A percentile compares a stretch with the other conserved stretches of the same genome.
Conservation (phyloP, 2,797 vertebrate species). For the Aratinga solstitialis region DNA sequence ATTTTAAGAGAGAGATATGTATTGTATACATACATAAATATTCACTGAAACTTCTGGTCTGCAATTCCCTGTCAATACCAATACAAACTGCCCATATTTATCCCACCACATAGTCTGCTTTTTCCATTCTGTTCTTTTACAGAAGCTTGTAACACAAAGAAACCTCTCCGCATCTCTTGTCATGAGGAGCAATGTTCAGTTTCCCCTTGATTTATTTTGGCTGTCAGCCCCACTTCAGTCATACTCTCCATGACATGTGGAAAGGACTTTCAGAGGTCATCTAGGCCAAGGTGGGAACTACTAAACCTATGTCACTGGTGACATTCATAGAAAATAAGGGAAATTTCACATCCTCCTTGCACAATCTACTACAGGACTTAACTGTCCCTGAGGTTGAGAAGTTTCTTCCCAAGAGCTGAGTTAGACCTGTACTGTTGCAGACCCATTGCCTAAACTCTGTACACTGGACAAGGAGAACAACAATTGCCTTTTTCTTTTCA, state of each 20-base stretch:
- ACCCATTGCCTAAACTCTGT: neutral
- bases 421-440: neutral
- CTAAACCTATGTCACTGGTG: neutral
- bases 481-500: neutral
- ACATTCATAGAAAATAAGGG: neutral
- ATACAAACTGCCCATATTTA: neutral
- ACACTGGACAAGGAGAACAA: neutral
- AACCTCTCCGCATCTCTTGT: neutral
- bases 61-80: neutral
- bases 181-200: neutral
- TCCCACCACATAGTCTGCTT: neutral
- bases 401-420: neutral
- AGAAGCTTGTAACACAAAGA: neutral
- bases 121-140: neutral
- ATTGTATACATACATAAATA: neutral
- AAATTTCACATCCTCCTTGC: neutral
- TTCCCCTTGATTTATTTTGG: neutral
- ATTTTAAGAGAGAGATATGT: neutral
- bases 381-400: neutral
- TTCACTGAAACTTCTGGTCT: neutral
- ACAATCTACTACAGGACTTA: neutral
- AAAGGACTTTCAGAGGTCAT: slow-evolving; percentile 16
- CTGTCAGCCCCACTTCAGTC: neutral
- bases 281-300: slow-evolving; percentile 8
- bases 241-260: neutral